These are phyloP conservation scores for Eulemur rufifrons DNA, from an alignment of 2,113 vertebrate species.

Conservation along the genomic window DNA sequence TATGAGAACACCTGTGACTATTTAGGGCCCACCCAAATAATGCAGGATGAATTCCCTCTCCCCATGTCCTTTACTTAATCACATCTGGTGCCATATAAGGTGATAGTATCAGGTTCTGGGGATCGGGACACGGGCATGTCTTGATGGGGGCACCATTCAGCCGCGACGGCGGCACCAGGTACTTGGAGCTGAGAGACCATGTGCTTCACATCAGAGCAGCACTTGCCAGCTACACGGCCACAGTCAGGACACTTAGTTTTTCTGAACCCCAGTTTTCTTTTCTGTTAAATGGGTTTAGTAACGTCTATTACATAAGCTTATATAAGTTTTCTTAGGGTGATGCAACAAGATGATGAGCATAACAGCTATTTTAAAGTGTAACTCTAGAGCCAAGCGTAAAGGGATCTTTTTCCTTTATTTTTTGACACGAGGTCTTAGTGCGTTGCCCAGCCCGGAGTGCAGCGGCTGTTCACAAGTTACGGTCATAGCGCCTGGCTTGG, in stretches of 20 bases:
- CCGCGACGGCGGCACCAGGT: accelerated
- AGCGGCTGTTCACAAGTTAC: neutral
- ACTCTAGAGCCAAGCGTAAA: neutral
- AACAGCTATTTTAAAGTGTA: neutral
- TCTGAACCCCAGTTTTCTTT: neutral
- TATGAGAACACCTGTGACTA: neutral
- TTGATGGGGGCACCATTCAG: neutral
- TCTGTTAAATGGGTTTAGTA: neutral
- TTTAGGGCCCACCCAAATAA: neutral
- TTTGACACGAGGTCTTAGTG: neutral
- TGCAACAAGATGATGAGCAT: neutral
- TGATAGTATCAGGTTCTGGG: neutral
- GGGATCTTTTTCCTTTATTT: neutral
- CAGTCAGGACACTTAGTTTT: neutral
- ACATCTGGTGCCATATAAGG: neutral
- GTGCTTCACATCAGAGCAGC: neutral
- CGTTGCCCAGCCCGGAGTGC: neutral
- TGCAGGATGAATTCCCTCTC: neutral
- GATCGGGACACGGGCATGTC: neutral
- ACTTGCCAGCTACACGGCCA: neutral
- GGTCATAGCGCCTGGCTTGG: neutral
- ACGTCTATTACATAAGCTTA: neutral
- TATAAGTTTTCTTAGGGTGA: neutral
- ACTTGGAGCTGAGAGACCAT: neutral
- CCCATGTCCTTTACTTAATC: neutral